Base-by-base conservation (phyloP, 2,113 vertebrate genomes). In the Mesembrinibis cayennensis region DNA sequence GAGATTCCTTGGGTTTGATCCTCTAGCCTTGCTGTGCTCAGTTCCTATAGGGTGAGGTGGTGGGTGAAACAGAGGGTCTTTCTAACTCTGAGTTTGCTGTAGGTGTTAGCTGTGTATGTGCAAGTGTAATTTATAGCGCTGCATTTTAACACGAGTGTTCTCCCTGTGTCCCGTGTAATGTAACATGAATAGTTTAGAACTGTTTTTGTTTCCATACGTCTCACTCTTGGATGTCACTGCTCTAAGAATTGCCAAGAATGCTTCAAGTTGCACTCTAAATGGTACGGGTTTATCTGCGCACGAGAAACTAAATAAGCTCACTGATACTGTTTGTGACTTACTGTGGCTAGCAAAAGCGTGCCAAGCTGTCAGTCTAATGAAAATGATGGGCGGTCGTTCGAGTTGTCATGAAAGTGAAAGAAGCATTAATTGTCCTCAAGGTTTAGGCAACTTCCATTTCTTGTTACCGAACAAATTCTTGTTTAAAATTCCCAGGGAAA, bases 121-220 rank as follows among this genome's bases (percentile, higher is more conserved):
- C 36, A 16, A 17, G 26, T 32, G 32, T 26, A 6, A 26, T 40
- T 9, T 38, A 6, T 2, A n/a, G 47, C 88, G 61, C 47, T 73
- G 49, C 5, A 0, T 67, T 91, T 69, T 59, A 14, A 45, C 90
- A 70, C 32, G 40, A 7, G 9, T 21, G 7, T 56, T 74, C 42
- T 67, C 42, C 38, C 45, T 7, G 0, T 1, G 1, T 47, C 63
- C 87, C 11, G 0, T 21, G 44, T 13, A 26, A 47, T 3, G 14
- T 29, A 47, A 45, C 26, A 7, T 1, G 20, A 59, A 4, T 4
- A 20, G 58, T n/a, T 53, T 14, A 88, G 85, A 73, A 44, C 38
- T 25, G 56, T 13, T 93, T 78, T 80, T 66, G 42, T 58, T 82
- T 69, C 73, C 17, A 0, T 23, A 1, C 29, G 3, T 84, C 71